Evolutionary conservation across 23 tunicate genomes (phyloP).

Genomic region (Oikopleura vanhoeffeni): DNA sequence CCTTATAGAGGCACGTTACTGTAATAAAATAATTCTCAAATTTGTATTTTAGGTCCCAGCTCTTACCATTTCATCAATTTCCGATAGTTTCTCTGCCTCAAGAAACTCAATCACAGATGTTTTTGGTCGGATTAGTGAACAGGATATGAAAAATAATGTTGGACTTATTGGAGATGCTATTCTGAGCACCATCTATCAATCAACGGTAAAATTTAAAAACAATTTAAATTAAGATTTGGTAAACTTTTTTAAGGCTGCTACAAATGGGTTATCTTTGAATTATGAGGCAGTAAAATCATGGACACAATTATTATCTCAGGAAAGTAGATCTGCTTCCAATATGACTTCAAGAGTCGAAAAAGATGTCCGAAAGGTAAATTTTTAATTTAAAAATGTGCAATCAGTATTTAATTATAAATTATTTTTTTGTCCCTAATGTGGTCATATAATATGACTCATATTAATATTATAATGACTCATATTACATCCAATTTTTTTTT

Average conservation of each 20-base stretch:
- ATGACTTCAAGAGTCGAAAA: background rate
- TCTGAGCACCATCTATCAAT: background rate
- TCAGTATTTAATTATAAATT: too few relatives aligned
- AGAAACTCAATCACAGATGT: background rate
- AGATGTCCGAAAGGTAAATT: slow-evolving; percentile 5
- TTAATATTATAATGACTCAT: too few relatives aligned
- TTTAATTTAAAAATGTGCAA: too few relatives aligned
- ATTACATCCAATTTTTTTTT: too few relatives aligned
- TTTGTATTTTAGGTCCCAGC: background rate
- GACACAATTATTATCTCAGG: background rate
- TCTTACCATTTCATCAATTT: background rate
- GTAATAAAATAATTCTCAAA: too few relatives aligned
- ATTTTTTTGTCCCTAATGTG: too few relatives aligned
- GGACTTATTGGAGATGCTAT: background rate
- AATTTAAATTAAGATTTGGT: background rate
- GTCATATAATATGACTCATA: too few relatives aligned
- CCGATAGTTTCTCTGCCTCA: background rate
- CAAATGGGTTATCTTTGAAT: background rate
- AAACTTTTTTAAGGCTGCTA: background rate
- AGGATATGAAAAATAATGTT: background rate
- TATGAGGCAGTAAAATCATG: background rate
- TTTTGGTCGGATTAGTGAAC: background rate
- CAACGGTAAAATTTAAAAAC: background rate
- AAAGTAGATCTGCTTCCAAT: background rate
- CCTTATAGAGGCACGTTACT: too few relatives aligned